Conservation (phyloP, 2,888 invertebrate genomes). For the Sesamia inferens region DNA sequence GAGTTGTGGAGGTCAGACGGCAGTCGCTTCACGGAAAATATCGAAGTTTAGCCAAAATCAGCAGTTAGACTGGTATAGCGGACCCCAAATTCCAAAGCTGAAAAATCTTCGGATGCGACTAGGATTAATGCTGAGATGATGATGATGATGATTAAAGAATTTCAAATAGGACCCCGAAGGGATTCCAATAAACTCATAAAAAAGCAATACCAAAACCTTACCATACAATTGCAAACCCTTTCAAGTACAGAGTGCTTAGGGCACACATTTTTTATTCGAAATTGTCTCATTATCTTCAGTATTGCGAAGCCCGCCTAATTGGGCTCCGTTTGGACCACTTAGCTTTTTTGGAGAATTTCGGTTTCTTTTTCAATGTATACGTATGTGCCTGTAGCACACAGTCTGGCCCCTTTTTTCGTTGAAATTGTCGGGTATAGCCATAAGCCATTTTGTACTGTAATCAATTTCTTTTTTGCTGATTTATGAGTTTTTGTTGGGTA, state of each 20-base stretch:
- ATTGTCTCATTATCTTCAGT: slow-evolving; percentile 54
- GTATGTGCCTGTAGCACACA: background rate
- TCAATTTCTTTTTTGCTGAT: slow-evolving; percentile 9
- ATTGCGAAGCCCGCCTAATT: slow-evolving; percentile 50
- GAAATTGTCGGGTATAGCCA: slow-evolving; percentile 11
- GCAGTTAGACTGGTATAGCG: too few relatives aligned
- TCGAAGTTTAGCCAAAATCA: too few relatives aligned
- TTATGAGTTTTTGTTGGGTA: slow-evolving; percentile 9
- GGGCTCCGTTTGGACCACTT: slow-evolving; percentile 47
- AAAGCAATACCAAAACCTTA: slow-evolving; percentile 14
- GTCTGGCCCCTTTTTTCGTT: slow-evolving; percentile 31
- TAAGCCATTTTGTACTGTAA: background rate
- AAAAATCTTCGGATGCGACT: too few relatives aligned
- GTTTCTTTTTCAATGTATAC: slow-evolving; percentile 38
- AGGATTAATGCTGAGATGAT: too few relatives aligned
- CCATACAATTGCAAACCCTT: slow-evolving; percentile 32
- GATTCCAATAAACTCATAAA: background rate
- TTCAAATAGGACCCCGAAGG: background rate
- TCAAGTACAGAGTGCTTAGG: slow-evolving; percentile 27
- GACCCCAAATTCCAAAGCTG: too few relatives aligned
- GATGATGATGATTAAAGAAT: too few relatives aligned
- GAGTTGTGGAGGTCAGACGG: too few relatives aligned
- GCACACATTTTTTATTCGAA: slow-evolving; percentile 37
- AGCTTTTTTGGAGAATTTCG: slow-evolving; percentile 37
- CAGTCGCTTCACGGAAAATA: too few relatives aligned